Percentiles rank a stretch among this genome's conserved stretches.
These are phyloP conservation scores for Garrulus glandarius DNA, from an alignment of 2,797 vertebrate species.

Conservation along the genomic window DNA sequence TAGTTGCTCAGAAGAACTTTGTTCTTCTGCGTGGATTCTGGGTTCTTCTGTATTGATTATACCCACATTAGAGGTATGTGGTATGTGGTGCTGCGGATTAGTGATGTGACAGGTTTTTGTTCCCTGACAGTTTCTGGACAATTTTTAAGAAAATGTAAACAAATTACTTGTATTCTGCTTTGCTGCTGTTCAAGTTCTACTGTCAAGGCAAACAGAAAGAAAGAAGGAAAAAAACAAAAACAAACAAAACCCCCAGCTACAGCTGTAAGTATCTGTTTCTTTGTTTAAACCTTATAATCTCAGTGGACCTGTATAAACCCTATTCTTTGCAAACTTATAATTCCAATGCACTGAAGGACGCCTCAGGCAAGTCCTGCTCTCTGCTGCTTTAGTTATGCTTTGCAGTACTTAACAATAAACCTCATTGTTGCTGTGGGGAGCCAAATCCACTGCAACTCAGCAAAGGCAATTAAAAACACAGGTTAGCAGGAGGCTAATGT, in stretches of 20 bases:
- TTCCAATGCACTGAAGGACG: not conserved
- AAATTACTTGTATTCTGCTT: not conserved
- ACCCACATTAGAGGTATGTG: not conserved
- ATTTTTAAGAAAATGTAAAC: not conserved
- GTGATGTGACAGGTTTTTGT: not conserved
- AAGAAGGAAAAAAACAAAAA: fast-evolving
- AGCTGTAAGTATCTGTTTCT: not conserved
- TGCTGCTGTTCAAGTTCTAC: not conserved
- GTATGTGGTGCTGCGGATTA: not conserved
- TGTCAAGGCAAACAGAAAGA: not conserved
- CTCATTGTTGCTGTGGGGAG: not conserved
- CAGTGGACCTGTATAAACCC: not conserved
- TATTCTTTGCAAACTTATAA: not conserved
- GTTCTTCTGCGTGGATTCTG: not conserved
- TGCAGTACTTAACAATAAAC: not conserved
- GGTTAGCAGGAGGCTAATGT: not conserved
- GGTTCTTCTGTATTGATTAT: not conserved
- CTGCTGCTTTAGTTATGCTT: not conserved
- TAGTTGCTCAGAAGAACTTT: not conserved
- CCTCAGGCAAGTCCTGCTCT: not conserved
- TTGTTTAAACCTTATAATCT: not conserved
- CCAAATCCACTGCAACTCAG: not conserved
- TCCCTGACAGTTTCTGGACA: not conserved
- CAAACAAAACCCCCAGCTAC: not conserved
- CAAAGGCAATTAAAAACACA: not conserved